These are phyloP conservation scores for Lophius piscatorius DNA, from an alignment of 2,113 vertebrate species.

Conservation along the genomic window DNA sequence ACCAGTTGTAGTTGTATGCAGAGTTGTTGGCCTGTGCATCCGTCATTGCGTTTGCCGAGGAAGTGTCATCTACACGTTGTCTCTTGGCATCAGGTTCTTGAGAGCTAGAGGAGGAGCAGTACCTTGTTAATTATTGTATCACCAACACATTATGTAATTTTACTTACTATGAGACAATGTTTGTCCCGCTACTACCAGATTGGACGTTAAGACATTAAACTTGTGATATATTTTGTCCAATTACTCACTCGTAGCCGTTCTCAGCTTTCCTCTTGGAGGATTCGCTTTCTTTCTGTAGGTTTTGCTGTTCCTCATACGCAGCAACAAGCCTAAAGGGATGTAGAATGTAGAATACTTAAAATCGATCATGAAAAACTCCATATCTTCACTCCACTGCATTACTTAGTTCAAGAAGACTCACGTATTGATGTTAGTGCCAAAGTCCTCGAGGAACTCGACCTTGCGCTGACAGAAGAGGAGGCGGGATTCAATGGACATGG, in stretches of 20 bases:
- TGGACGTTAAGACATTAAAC: background rate
- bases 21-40: constrained; percentile 88
- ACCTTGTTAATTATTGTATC: too few species aligned
- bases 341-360: background rate
- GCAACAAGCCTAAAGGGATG: constrained; percentile 83
- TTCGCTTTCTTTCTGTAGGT: constrained; percentile 92
- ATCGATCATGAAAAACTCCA: background rate
- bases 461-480: constrained; percentile 95
- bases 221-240: background rate
- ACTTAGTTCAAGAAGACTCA: constrained; percentile 67
- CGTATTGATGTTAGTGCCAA: constrained; percentile 94
- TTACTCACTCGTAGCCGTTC: constrained; percentile 85
- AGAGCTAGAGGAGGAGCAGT: constrained; percentile 59
- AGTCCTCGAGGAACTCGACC: constrained; percentile 98
- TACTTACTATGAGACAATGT: background rate
- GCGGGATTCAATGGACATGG: constrained; percentile 87
- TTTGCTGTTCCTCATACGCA: constrained; percentile 91
- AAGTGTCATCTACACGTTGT: constrained; percentile 85
- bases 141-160: too few species aligned
- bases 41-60: constrained; percentile 79
- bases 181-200: background rate
- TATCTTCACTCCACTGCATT: background rate
- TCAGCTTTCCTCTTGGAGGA: constrained; percentile 90
- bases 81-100: constrained; percentile 91
- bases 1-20: constrained; percentile 98